Base-by-base conservation (phyloP, 2,797 vertebrate species). In the Sebastes oblongus region DNA sequence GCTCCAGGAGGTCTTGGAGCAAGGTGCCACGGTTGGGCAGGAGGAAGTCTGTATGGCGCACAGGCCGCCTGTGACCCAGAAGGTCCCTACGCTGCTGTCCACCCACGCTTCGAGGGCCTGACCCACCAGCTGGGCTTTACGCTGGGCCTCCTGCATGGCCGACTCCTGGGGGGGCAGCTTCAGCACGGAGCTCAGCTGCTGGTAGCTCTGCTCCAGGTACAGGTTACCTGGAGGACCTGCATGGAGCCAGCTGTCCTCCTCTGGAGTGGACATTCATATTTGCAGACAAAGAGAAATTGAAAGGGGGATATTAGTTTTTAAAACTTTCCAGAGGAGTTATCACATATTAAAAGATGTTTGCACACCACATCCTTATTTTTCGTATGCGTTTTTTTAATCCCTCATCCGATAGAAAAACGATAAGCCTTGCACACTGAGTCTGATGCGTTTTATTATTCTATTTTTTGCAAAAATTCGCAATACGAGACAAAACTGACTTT, bases 171-270 rank as follows among this genome's bases (percentile, higher is more conserved):
- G 96, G 0, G 97, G 96, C 83, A 99, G 91, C 92, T 96, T 97
- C 80, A 99, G 92, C 81, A 99, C 95, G 0, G 96, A 95, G 4
- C 94, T 94, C 62, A 99, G 94, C 82, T 97, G 97, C 94, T 99
- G 97, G 94, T 98, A 98, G 90, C 95, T 97, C 94, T 99, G 98
- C 62, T 99, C 98, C 94, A 97, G 95, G 91, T 99, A 99, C 79
- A 97, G 91, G 0, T 98, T 98, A 29, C 91, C 95, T 3, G 97
- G 96, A 16, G 98, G 98, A 0, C 98, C 98, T 0, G 96, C 93
- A 0, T 99, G 98, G 72, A 99, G 92, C 97, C 97, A 99, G 92
- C 85, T 94, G 90, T 97, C 97, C 58, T 98, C 97, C 0, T 97
- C 98, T 99, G 87, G 18, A 84, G 46, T 16, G 14, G 18, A 39